phyloP scores from a whole-genome alignment of 1,140 invertebrate species.

The Episyrphus balteatus region DNA sequence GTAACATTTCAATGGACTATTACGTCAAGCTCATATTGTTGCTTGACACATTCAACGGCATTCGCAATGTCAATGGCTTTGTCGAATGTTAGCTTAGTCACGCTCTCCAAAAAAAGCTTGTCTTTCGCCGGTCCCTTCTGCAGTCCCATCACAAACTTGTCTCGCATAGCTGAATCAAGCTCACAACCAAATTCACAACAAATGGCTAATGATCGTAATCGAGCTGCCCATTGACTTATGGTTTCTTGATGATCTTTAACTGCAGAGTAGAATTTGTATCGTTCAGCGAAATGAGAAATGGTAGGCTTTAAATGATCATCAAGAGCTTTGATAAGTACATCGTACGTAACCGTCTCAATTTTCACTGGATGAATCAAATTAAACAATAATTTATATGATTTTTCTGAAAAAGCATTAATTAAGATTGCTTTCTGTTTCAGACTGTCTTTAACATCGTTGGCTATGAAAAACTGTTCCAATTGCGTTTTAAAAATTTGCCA shows the following conservation, averaged over 20 bases:
- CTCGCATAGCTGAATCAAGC: conserved; percentile 15
- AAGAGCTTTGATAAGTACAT: not conserved
- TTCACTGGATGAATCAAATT: conserved; percentile 4
- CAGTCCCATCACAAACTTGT: conserved; percentile 12
- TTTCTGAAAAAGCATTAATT: conserved; percentile 1
- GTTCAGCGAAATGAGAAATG: conserved; percentile 2
- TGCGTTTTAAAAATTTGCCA: not conserved
- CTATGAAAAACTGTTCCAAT: conserved; percentile 5
- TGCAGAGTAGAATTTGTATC: conserved; percentile 4
- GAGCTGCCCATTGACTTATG: conserved; percentile 15
- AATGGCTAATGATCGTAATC: too few relatives aligned
- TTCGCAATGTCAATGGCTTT: conserved; percentile 18
- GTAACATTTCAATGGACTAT: too few relatives aligned
- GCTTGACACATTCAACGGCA: conserved; percentile 10
- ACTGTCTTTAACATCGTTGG: not conserved
- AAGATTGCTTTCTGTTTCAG: conserved; percentile 6
- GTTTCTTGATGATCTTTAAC: not conserved
- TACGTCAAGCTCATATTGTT: conserved; percentile 4
- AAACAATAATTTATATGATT: not conserved
- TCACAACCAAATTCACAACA: conserved; percentile 11
- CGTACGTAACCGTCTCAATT: not conserved
- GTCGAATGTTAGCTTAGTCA: too few relatives aligned
- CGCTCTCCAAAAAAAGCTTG: too few relatives aligned
- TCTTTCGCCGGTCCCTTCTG: conserved; percentile 27
- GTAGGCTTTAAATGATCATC: not conserved